Conservation (phyloP, 2,888 invertebrate species). For the Folsomia manolachei region DNA sequence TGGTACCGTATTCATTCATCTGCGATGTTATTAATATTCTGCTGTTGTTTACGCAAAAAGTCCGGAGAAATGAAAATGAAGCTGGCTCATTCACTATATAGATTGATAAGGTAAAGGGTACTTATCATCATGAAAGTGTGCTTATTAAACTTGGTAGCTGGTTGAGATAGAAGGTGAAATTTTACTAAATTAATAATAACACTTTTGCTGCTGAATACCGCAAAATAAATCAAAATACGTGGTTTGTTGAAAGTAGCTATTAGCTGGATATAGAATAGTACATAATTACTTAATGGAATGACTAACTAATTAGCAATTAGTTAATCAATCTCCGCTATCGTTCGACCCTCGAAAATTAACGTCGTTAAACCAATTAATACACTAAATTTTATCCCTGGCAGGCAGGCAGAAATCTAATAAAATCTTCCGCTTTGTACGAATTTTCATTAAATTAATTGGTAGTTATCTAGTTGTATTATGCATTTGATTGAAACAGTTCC, state of each 20-base stretch:
- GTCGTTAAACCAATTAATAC: background rate
- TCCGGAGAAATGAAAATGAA: too few species aligned
- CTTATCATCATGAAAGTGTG: constrained; percentile 3
- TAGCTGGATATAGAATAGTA: background rate
- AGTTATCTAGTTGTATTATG: background rate
- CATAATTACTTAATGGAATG: too few species aligned
- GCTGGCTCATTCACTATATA: too few species aligned
- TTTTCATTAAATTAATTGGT: background rate
- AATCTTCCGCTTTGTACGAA: background rate
- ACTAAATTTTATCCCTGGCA: background rate
- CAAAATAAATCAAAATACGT: too few species aligned
- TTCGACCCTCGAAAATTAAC: background rate
- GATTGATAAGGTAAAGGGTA: background rate
- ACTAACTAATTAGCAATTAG: background rate
- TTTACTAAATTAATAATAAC: too few species aligned
- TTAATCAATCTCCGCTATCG: background rate
- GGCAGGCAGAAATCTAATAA: background rate
- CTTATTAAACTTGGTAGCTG: background rate
- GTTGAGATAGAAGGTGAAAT: too few species aligned
- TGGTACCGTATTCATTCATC: too few species aligned
- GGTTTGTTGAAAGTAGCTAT: background rate
- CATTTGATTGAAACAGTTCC: background rate
- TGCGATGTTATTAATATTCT: too few species aligned
- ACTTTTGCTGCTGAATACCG: too few species aligned
- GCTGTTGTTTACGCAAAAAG: too few species aligned